Conservation (phyloP, 2,888 invertebrate genomes). For the Oligia strigilis region DNA sequence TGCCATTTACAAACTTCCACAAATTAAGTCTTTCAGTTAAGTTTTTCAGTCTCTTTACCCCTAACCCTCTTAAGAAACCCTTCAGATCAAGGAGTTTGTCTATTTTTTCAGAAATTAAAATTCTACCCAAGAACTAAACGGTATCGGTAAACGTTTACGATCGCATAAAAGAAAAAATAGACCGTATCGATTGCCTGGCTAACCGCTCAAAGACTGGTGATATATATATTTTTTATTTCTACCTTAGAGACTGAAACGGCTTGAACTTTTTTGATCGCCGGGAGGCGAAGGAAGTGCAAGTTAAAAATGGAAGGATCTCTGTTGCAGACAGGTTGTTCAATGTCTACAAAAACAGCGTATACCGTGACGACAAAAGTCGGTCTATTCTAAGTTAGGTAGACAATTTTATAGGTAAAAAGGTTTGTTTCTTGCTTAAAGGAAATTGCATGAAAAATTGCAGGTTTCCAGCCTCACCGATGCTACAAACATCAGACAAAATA, state of each 20-base stretch:
- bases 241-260: not conserved
- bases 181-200: not conserved
- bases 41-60: not conserved
- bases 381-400: not conserved
- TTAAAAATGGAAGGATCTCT: conserved; percentile 44
- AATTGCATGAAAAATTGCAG: too few relatives aligned
- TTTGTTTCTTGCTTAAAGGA: too few relatives aligned
- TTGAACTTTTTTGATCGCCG: conserved; percentile 17
- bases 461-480: too few relatives aligned
- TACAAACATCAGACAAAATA: too few relatives aligned
- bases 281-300: conserved; percentile 2
- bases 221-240: conserved; percentile 17
- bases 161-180: conserved; percentile 14
- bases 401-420: not conserved
- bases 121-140: conserved; percentile 9
- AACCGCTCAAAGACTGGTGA: conserved; percentile 15
- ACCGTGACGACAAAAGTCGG: conserved; percentile 15
- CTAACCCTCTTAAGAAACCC: not conserved
- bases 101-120: conserved; percentile 1
- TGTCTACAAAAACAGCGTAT: conserved; percentile 24
- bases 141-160: conserved; percentile 12
- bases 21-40: not conserved
- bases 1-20: not conserved
- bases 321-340: conserved; percentile 36
- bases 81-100: not conserved